Conservation (phyloP, 2,797 vertebrate species). For the Centroberyx gerrardi region DNA sequence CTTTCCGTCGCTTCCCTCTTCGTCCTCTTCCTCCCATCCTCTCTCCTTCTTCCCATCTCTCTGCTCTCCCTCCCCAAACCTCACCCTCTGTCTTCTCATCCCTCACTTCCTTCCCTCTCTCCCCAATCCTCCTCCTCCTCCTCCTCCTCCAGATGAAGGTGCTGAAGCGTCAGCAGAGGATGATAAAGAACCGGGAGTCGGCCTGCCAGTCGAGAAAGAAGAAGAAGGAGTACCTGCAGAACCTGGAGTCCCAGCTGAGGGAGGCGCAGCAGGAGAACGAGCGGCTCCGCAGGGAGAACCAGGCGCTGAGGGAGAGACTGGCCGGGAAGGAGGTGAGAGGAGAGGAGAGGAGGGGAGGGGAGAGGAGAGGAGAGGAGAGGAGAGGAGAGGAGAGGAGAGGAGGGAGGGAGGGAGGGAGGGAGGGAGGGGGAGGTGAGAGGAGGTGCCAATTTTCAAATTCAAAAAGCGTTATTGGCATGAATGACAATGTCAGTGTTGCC, state of each 20-base stretch:
- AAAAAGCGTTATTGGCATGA: too few relatives aligned
- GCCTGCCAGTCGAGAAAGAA: constrained; percentile 94
- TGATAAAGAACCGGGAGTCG: constrained; percentile 96
- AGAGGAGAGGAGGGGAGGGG: constrained; percentile 65
- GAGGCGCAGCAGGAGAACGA: constrained; percentile 92
- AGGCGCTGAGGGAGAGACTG: constrained; percentile 87
- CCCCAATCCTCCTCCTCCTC: background rate
- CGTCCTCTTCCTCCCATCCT: background rate
- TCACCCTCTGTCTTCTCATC: background rate
- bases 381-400: too few relatives aligned
- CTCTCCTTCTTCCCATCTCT: background rate
- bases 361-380: constrained; percentile 2
- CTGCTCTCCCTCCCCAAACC: background rate
- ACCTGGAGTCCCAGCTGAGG: constrained; percentile 89
- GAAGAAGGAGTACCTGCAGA: constrained; percentile 95
- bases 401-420: too few relatives aligned
- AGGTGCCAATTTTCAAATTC: too few relatives aligned
- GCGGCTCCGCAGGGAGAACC: constrained; percentile 89
- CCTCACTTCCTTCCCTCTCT: background rate
- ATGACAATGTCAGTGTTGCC: too few relatives aligned
- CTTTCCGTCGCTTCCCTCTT: background rate
- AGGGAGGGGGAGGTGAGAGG: too few relatives aligned
- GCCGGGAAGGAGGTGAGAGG: constrained; percentile 82
- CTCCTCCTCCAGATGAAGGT: constrained; percentile 87
- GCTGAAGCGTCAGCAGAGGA: constrained; percentile 94